phyloP scores from a whole-genome alignment of 2,113 vertebrate species.

The Onychostruthus taczanowskii region DNA sequence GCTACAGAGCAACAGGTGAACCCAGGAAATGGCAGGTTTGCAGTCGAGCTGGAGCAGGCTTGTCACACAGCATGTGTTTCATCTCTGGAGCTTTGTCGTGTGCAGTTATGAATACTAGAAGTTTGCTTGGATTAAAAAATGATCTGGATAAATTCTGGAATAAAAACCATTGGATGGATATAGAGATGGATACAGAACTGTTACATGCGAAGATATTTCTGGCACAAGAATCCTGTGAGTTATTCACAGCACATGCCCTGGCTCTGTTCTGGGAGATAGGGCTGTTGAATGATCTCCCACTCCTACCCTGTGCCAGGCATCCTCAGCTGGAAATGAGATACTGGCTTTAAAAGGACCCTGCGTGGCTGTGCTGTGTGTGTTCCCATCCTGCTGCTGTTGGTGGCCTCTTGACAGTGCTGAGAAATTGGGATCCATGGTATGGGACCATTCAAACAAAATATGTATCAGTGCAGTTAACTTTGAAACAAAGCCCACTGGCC shows the following conservation, averaged over 20 bases:
- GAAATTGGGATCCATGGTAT: background rate
- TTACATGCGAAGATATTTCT: background rate
- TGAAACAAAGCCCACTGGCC: background rate
- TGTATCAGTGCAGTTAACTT: background rate
- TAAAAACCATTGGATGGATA: background rate
- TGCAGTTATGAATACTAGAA: background rate
- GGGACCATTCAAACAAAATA: background rate
- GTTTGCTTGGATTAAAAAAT: background rate
- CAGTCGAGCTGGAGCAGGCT: background rate
- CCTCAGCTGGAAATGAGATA: background rate
- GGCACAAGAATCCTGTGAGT: background rate
- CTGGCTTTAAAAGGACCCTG: background rate
- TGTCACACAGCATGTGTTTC: background rate
- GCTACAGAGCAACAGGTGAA: background rate
- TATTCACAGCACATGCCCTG: background rate
- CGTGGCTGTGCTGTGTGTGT: background rate
- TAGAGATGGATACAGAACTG: background rate
- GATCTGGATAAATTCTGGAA: background rate
- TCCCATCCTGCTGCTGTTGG: background rate
- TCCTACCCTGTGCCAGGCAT: background rate
- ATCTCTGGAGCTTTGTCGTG: background rate
- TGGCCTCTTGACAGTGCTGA: background rate
- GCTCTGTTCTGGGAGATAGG: background rate
- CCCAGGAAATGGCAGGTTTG: background rate
- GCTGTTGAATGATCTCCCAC: background rate